Percentiles rank a stretch among this genome's conserved stretches.
Conservation (phyloP, 1,140 invertebrate genomes). For the Globodera ellingtonae region DNA sequence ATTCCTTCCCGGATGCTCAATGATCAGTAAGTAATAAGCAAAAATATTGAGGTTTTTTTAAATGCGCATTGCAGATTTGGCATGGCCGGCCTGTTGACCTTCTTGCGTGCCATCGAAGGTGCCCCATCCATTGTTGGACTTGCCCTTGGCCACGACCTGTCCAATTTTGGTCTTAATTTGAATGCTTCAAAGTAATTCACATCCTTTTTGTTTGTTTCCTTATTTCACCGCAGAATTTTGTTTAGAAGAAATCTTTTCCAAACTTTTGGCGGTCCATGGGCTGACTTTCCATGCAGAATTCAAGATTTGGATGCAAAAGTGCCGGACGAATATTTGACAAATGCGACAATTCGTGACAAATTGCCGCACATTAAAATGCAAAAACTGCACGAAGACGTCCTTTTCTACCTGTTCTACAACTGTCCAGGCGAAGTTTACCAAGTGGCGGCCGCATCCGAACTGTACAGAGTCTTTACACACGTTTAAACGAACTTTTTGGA, state of each 20-base stretch:
- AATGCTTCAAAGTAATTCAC: constrained; percentile 83
- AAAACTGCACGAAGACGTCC: constrained; percentile 95
- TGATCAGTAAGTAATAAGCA: constrained; percentile 64
- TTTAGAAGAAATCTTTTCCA: constrained; percentile 79
- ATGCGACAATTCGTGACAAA: constrained; percentile 73
- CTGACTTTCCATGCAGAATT: constrained; percentile 91
- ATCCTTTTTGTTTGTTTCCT: background rate
- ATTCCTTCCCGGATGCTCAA: constrained; percentile 97
- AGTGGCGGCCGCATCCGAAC: constrained; percentile 88
- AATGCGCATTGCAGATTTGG: constrained; percentile 79
- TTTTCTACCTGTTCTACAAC: constrained; percentile 98
- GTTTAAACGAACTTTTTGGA: background rate
- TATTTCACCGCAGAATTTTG: constrained; percentile 19
- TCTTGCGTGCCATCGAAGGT: constrained; percentile 91
- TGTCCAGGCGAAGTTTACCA: constrained; percentile 96
- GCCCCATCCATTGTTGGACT: constrained; percentile 74
- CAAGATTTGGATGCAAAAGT: constrained; percentile 95
- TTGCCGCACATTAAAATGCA: constrained; percentile 90
- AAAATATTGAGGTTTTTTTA: background rate
- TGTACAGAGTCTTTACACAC: constrained; percentile 76
- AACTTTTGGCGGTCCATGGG: constrained; percentile 96
- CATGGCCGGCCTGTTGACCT: constrained; percentile 93
- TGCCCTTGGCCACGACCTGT: constrained; percentile 93
- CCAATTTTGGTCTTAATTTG: constrained; percentile 92
- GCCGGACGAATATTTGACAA: constrained; percentile 97